Conservation (phyloP, 2,113 vertebrate genomes). For the Lophotis ruficrista region DNA sequence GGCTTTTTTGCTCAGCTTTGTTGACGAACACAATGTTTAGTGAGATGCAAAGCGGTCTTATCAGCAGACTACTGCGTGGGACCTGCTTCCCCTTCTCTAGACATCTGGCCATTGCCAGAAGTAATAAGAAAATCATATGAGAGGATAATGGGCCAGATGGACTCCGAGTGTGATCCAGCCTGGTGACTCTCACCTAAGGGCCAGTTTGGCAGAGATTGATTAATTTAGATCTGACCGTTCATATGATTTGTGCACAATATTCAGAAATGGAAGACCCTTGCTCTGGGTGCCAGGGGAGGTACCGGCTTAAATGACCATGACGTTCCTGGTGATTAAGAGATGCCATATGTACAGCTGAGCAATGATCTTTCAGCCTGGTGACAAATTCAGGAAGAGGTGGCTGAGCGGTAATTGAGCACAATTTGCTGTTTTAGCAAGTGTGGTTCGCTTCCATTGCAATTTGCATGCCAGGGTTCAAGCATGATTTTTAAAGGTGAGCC, state of each 20-base stretch:
- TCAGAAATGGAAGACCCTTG: constrained; percentile 14
- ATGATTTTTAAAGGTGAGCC: constrained; percentile 27
- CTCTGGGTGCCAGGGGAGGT: background rate
- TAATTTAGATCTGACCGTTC: constrained; percentile 45
- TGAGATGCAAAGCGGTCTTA: constrained; percentile 28
- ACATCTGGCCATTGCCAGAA: constrained; percentile 47
- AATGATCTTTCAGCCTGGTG: background rate
- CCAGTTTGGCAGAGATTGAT: constrained; percentile 45
- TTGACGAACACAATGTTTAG: background rate
- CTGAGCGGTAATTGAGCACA: constrained; percentile 39
- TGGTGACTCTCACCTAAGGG: constrained; percentile 49
- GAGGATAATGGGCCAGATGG: constrained; percentile 60
- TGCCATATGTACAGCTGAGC: constrained; percentile 12
- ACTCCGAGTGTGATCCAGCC: constrained; percentile 38
- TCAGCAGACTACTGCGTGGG: background rate
- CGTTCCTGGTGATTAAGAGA: constrained; percentile 28
- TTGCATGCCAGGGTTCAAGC: constrained; percentile 25
- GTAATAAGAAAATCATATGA: constrained; percentile 57
- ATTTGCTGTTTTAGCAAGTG: constrained; percentile 46
- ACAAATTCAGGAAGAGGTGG: constrained; percentile 30
- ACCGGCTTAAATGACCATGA: constrained; percentile 58
- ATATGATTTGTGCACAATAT: constrained; percentile 20
- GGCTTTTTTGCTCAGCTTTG: background rate
- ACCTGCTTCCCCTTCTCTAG: constrained; percentile 31
- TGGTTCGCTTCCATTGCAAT: background rate